Base-by-base conservation (phyloP, 2,797 vertebrate species). In the Liparis tanakae region DNA sequence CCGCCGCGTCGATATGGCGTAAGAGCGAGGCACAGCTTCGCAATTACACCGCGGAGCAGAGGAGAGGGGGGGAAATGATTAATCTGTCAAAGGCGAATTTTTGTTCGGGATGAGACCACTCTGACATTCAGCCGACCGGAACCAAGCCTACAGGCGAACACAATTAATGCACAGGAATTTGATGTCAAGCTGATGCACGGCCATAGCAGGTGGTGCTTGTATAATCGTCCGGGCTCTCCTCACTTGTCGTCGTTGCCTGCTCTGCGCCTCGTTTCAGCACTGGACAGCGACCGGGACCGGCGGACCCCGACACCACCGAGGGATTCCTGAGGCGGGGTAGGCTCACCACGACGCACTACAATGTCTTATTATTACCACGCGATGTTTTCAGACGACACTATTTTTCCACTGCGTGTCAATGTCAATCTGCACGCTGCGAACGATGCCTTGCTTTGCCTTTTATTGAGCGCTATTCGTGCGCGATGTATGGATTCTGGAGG, bases 11-110 rank as follows among this genome's bases (percentile, higher is more conserved):
- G 22, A 53, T 90, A 33, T 0, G 30, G 18, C 17, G 82, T 10
- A 55, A 46, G 37, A 72, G 77, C 66, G 74, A 86, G 86, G 86
- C 81, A 81, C 85, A 86, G 90, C 87, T 69, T 88, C 86, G 85
- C 87, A 88, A 90, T 93, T 80, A 82, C 86, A 83, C 81, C 88
- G 92, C 83, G 88, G 85, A 91, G 80, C 85, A 70, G 70, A 62
- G 80, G 69, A 79, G 68, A 82, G 74, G 33, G 13, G 33, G 64
- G 59, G n/a, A 10, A 81, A 87, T 76, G 81, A 93, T 92, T 93
- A 91, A 92, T 92, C 87, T 90, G 89, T 92, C 87, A 85, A 86
- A 87, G 88, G 80, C 68, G 82, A 92, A 91, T 90, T 85, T 81
- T 75, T 76, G 84, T 81, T 79, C 25, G 68, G 84, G 79, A 89